phyloP scores from a whole-genome alignment of 2,888 invertebrate genomes.

The Agrilus cyanescens region DNA sequence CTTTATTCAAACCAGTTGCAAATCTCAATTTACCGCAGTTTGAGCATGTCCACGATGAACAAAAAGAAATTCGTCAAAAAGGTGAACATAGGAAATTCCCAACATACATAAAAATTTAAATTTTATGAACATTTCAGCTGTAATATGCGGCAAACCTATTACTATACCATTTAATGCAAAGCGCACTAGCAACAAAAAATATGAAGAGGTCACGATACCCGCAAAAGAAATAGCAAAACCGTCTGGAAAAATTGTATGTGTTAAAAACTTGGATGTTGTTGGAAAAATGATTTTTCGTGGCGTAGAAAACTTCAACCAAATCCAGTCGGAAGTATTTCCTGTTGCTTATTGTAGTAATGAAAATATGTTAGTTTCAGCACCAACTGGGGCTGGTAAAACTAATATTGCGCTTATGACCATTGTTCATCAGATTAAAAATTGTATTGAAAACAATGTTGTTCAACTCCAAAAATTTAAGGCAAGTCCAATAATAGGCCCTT shows the following conservation, averaged over 20 bases:
- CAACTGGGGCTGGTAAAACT: constrained; percentile 98
- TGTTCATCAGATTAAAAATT: constrained; percentile 78
- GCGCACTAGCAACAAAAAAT: constrained; percentile 58
- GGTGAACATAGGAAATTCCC: constrained; percentile 64
- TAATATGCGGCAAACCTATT: constrained; percentile 20
- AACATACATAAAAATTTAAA: constrained; percentile 21
- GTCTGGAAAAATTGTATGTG: constrained; percentile 32
- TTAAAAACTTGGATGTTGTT: constrained; percentile 48
- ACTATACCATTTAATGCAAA: constrained; percentile 64
- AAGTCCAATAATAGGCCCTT: constrained; percentile 7
- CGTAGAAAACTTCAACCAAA: constrained; percentile 76
- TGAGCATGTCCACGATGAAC: constrained; percentile 15
- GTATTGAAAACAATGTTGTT: constrained; percentile 69
- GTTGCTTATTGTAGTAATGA: constrained; percentile 94
- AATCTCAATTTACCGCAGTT: no score
- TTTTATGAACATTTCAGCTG: constrained; percentile 13
- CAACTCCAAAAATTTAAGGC: constrained; percentile 89
- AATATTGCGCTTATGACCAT: constrained; percentile 93
- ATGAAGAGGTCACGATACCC: constrained; percentile 80
- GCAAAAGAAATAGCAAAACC: constrained; percentile 49
- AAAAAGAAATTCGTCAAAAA: constrained; percentile 32
- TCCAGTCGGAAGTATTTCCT: constrained; percentile 92
- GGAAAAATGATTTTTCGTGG: constrained; percentile 84
- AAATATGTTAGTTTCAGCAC: constrained; percentile 94
- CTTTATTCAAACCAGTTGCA: neutral